These are phyloP conservation scores for Brevimyrus niger DNA, from an alignment of 2,113 vertebrate species.

Conservation along the genomic window DNA sequence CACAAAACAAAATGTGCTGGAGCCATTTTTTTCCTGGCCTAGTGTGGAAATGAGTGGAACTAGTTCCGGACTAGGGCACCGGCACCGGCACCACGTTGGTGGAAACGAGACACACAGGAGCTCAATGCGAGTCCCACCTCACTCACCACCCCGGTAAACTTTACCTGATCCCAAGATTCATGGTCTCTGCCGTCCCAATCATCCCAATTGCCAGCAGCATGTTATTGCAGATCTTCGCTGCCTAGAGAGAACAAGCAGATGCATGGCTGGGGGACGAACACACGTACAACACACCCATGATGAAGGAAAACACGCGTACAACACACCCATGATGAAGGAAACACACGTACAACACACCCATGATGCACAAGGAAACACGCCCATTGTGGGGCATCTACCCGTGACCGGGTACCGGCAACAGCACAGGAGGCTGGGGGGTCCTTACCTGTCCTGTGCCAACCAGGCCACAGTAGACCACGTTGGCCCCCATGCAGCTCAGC, in stretches of 20 bases:
- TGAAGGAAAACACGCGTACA: background rate
- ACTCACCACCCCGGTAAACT: constrained; percentile 20
- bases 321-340: no score
- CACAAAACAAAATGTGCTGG: background rate
- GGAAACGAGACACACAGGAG: background rate
- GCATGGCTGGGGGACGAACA: background rate
- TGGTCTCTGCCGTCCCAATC: constrained; percentile 93
- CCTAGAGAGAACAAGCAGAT: constrained; percentile 54
- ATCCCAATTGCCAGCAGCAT: constrained; percentile 96
- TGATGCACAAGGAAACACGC: background rate
- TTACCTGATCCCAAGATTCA: constrained; percentile 98
- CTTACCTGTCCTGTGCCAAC: constrained; percentile 92
- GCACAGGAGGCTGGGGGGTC: background rate
- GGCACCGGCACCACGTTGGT: background rate
- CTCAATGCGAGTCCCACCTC: background rate
- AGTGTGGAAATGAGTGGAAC: background rate
- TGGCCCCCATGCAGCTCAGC: constrained; percentile 90
- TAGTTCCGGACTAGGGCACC: background rate
- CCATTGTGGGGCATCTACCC: background rate
- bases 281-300: background rate
- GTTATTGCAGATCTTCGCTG: constrained; percentile 98
- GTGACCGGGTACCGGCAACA: background rate
- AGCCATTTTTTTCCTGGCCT: background rate
- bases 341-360: background rate
- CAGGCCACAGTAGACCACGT: constrained; percentile 87